These are phyloP conservation scores for Notospermus geniculatus DNA, from an alignment of 1,140 invertebrate species.

Conservation along the genomic window DNA sequence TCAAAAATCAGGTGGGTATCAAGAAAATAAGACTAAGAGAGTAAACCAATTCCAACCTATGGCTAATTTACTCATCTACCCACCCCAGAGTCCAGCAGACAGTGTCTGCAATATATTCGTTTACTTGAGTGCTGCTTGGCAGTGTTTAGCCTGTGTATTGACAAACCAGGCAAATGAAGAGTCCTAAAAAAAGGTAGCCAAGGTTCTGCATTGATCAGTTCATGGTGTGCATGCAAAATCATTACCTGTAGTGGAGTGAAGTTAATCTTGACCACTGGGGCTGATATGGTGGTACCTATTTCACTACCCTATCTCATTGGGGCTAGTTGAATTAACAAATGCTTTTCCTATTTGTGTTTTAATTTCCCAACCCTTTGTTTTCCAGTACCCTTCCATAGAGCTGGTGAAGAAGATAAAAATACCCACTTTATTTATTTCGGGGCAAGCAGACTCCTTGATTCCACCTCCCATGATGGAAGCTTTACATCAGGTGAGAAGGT, in stretches of 20 bases:
- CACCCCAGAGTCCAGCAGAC: background rate
- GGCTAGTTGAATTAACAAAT: background rate
- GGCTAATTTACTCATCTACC: background rate
- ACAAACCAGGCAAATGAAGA: background rate
- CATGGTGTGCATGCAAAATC: too few species aligned
- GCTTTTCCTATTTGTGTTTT: background rate
- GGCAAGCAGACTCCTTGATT: conserved; percentile 76
- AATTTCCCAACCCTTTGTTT: conserved; percentile 8
- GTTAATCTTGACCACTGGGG: too few species aligned
- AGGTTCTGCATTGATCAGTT: too few species aligned
- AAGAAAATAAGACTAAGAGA: background rate
- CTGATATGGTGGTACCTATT: background rate
- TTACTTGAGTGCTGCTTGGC: too few species aligned
- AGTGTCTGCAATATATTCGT: too few species aligned
- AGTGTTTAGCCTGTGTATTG: background rate
- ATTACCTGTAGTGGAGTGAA: too few species aligned
- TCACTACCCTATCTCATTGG: background rate
- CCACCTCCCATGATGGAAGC: conserved; percentile 82
- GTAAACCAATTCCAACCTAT: background rate
- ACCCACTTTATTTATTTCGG: conserved; percentile 55
- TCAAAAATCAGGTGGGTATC: conserved; percentile 46
- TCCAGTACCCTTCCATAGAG: conserved; percentile 40
- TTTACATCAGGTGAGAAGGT: conserved; percentile 60
- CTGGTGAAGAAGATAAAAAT: conserved; percentile 32
- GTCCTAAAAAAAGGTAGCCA: background rate